A percentile compares a stretch with the other conserved stretches of the same genome.
Evolutionary conservation across 2,113 vertebrate genomes (phyloP).

Genomic region (Capreolus pygargus): DNA sequence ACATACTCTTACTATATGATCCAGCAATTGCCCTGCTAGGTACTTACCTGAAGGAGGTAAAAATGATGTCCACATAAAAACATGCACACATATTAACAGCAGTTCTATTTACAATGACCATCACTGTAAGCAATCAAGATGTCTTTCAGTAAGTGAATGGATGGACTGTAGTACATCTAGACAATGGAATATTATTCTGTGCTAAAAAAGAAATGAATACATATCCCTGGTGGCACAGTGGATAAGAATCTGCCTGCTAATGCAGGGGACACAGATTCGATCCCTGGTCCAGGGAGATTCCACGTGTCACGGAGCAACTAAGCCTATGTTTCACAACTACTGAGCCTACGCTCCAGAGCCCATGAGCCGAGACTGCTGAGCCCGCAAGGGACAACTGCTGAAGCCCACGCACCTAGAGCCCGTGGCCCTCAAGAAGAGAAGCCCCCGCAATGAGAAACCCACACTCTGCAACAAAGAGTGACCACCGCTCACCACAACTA

Average conservation of each 20-base stretch:
- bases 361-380: background rate
- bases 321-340: background rate
- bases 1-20: background rate
- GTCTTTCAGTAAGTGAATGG: background rate
- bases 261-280: too few relatives aligned
- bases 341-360: background rate
- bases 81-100: background rate
- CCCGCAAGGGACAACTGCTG: background rate
- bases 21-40: background rate
- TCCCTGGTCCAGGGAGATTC: background rate
- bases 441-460: background rate
- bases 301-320: background rate
- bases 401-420: rapidly evolving
- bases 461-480: background rate
- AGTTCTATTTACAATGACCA: background rate
- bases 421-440: background rate
- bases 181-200: background rate
- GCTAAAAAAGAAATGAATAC: background rate
- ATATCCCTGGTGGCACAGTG: background rate
- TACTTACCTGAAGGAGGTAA: background rate
- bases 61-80: background rate
- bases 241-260: background rate
- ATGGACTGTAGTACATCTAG: background rate
- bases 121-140: background rate
- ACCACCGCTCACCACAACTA: background rate